phyloP scores from a whole-genome alignment of 2,797 vertebrate species.

The Pipistrellus pygmaeus region DNA sequence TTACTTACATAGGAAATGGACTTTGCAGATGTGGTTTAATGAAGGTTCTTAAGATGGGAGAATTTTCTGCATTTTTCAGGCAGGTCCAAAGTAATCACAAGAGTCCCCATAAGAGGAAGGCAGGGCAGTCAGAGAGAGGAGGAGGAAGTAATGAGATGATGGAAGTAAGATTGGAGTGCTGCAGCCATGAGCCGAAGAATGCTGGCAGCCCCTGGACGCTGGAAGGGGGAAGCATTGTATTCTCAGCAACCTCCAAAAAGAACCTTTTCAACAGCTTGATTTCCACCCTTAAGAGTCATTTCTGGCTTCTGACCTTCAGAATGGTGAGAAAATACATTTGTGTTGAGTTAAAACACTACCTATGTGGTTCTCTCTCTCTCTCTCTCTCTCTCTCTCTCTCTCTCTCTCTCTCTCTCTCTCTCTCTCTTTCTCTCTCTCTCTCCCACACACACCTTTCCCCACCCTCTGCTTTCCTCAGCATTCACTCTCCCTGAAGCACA shows the following conservation, averaged over 20 bases:
- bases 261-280: background rate
- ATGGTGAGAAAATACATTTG: background rate
- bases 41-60: background rate
- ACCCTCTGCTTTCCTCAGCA: background rate
- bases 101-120: background rate
- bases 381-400: no score
- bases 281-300: background rate
- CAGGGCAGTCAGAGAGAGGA: background rate
- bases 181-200: background rate
- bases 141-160: background rate
- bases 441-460: background rate
- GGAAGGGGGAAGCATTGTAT: background rate
- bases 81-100: background rate
- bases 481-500: background rate
- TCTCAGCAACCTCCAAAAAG: background rate
- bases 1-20: background rate
- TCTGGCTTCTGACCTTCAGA: slow-evolving; percentile 31
- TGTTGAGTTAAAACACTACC: background rate
- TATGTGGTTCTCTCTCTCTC: background rate
- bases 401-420: background rate
- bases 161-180: background rate
- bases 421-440: no score
- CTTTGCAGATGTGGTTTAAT: background rate
- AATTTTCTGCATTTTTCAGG: background rate
- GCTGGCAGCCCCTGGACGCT: background rate